Base-by-base conservation (phyloP, 2,888 invertebrate genomes). In the Masnerella sp. region DNA sequence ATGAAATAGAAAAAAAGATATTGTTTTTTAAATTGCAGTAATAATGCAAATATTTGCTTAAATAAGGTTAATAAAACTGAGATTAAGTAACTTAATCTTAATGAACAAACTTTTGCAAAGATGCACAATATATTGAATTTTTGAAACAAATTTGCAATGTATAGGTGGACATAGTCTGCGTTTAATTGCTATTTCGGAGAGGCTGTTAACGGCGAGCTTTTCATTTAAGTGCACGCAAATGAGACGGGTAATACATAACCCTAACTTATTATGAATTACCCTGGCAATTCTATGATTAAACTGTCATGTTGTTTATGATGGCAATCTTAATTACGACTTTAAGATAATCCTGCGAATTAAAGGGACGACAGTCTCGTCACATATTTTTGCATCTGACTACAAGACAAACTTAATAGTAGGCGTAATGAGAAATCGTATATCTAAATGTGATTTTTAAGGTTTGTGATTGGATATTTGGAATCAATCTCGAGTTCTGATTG, bases 291-390 rank as follows among this genome's bases (percentile, higher is more conserved):
- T 32, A 43, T 62, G 70, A 70, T 70, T 70, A 70, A 70, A 49
- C 62, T 62, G 71, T 65, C 71, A 58, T 34, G 49, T 51, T 71
- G 71, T 64, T 64, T 64, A 71, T 45, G 58, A 58, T 45, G 58
- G 38, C 52, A 51, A 51, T 56, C 43, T 70, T 70, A 70, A 70
- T 62, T 49, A 70, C 64, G 64, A 58, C 43, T 32, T 64, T 30
- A 45, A 51, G 42, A 34, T 69, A 68, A 69, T 69, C 34, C 15
- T 4, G 7, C 28, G 22, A 52, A 64, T 71, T 64, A 64, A 56
- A 14, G 11, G 32, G 9, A 17, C 30, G 34, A 22, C 25, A 43
- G 28, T 22, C n/a, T 40, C 32, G 22, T 11, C 3, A 30, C 20
- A 17, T 25, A 38, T 59, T 49, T 28, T 30, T 15, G 5, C 25